A percentile compares a stretch with the other conserved stretches of the same genome.
Evolutionary conservation across 35 echinoderm and acorn worm species (phyloP).

Genomic region (Ptychodera flava): DNA sequence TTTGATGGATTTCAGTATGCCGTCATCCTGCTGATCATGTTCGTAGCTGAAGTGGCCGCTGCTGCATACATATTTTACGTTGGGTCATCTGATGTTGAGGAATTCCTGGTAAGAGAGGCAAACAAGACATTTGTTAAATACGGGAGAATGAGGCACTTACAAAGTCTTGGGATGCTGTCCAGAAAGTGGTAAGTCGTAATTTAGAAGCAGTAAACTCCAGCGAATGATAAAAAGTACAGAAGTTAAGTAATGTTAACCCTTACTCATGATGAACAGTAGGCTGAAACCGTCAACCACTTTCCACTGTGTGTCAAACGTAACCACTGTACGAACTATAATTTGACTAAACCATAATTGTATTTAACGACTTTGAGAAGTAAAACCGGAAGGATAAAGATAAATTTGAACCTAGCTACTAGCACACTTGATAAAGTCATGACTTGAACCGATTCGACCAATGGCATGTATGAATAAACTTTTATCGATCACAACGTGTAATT

Average conservation of each 20-base stretch:
- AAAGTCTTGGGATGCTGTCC: background rate
- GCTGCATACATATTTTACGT: background rate
- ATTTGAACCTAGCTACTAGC: too few relatives aligned
- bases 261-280: background rate
- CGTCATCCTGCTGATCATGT: background rate
- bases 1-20: too few relatives aligned
- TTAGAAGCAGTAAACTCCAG: too few relatives aligned
- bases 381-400: too few relatives aligned
- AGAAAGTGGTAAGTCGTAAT: background rate
- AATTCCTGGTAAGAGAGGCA: background rate
- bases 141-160: background rate
- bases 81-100: background rate
- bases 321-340: background rate
- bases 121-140: background rate
- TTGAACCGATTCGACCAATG: too few relatives aligned
- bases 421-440: too few relatives aligned
- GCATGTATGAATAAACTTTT: too few relatives aligned
- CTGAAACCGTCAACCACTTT: background rate
- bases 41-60: background rate
- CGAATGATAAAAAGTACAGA: too few relatives aligned
- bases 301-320: background rate
- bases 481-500: too few relatives aligned
- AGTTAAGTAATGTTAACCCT: too few relatives aligned
- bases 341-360: background rate
- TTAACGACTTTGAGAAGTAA: too few relatives aligned